Conservation (phyloP, 2,888 invertebrate genomes). For the Mantis religiosa region DNA sequence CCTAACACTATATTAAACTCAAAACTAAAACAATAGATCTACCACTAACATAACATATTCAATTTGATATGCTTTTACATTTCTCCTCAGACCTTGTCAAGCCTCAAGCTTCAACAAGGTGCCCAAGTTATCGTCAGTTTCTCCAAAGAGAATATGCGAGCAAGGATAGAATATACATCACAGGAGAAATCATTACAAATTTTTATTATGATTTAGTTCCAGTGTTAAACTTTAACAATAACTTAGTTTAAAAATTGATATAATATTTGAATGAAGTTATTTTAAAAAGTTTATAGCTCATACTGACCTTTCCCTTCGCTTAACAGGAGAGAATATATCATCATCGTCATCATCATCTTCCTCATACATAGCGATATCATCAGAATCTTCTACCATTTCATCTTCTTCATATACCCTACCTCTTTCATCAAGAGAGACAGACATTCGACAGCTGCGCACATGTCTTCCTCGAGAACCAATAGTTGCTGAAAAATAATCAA, state of each 20-base stretch:
- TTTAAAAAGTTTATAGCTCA: background rate
- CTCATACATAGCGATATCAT: slow-evolving; percentile 23
- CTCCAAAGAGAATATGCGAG: slow-evolving; percentile 18
- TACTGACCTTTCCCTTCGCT: slow-evolving; percentile 18
- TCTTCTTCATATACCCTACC: slow-evolving; percentile 22
- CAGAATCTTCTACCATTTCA: slow-evolving; percentile 28
- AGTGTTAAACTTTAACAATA: too few species aligned
- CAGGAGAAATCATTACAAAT: background rate
- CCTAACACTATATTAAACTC: too few species aligned
- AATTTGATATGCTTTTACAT: background rate
- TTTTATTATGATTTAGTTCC: too few species aligned
- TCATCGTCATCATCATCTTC: slow-evolving; percentile 21
- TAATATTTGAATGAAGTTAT: too few species aligned
- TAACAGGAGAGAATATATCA: slow-evolving; percentile 24
- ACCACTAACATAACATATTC: too few species aligned
- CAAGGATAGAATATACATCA: slow-evolving; percentile 21
- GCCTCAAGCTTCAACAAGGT: slow-evolving; percentile 17
- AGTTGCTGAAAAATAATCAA: background rate
- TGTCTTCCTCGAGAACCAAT: slow-evolving; percentile 9
- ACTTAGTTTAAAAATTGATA: too few species aligned
- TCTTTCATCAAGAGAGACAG: slow-evolving; percentile 24
- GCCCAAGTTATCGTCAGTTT: slow-evolving; percentile 18
- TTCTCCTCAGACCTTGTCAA: slow-evolving; percentile 19
- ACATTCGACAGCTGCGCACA: slow-evolving; percentile 21
- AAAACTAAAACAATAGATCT: too few species aligned